Evolutionary conservation across 2,888 invertebrate genomes (phyloP), one percentile per base, ranked within the genome.

Genomic region (Diadromus collaris): DNA sequence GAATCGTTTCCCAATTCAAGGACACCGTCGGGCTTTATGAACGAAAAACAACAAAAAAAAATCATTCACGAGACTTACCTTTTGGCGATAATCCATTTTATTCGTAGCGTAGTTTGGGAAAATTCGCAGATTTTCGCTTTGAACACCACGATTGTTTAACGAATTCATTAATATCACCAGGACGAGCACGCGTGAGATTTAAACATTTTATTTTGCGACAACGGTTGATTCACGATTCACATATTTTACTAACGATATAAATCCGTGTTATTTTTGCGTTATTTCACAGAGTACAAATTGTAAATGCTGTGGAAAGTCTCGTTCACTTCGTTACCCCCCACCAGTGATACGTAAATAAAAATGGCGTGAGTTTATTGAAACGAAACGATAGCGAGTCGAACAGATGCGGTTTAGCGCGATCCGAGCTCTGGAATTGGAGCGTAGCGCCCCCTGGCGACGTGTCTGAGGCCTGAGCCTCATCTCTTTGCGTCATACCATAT

Each of bases 51-150:
- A 60, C 51, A 51, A 41, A 10, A 19, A 41, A 74, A 41, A 21
- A 2, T 46, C 54, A 7, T 19, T 74, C 68, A 54, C 6, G 29
- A n/a, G 54, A 10, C 81, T 83, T 73, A 86, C 88, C 82, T 87
- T 88, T 83, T 87, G 86, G 76, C 88, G 88, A 87, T 88, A 88
- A 86, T 88, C 88, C 88, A 88, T 88, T 80, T 86, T 88, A 85
- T 84, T 80, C 74, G 78, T 73, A 79, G 67, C 81, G 83, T 71
- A 84, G 80, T 84, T 82, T 79, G 77, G 82, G 81, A 84, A 86
- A 85, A 84, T 82, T 81, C 83, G 80, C 76, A 69, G 81, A 81
- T 84, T 85, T 83, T 83, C 84, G 76, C 79, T 80, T 68, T 65
- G 81, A 82, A 83, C 83, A 84, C 83, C 80, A 81, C 78, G 81